phyloP scores from a whole-genome alignment of 2,113 vertebrate genomes.

The Pterophyllum scalare region DNA sequence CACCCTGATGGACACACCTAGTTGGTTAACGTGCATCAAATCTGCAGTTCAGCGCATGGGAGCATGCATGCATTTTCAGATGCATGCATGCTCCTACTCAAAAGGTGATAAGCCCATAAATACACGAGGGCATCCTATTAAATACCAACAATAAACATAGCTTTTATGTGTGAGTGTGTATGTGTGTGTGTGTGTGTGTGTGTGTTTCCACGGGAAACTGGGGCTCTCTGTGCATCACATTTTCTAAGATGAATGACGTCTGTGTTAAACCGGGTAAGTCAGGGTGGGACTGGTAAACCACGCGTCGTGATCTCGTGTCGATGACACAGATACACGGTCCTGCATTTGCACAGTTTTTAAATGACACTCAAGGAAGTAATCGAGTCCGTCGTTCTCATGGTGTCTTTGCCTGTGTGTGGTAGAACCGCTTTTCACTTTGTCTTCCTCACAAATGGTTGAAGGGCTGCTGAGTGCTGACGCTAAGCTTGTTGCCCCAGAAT shows the following conservation, averaged over 20 bases:
- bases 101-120: neutral
- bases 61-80: too few species aligned
- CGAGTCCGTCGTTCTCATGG: neutral
- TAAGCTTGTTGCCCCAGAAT: neutral
- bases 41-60: too few species aligned
- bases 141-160: neutral
- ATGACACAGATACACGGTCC: neutral
- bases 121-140: neutral
- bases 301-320: neutral
- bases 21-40: neutral
- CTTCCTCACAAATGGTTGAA: neutral
- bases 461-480: neutral
- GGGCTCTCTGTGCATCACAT: neutral
- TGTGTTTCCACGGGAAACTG: too few species aligned
- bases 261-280: neutral
- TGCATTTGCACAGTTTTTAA: constrained; percentile 15
- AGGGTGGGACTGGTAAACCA: neutral
- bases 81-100: too few species aligned
- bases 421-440: neutral
- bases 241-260: neutral
- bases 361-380: constrained; percentile 41
- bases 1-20: constrained; percentile 7
- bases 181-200: too few species aligned
- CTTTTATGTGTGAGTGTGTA: too few species aligned
- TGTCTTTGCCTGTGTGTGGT: constrained; percentile 9